A percentile compares a stretch with the other conserved stretches of the same genome.
These are phyloP conservation scores for Platalea minor DNA, from an alignment of 2,797 vertebrate species.

Conservation along the genomic window DNA sequence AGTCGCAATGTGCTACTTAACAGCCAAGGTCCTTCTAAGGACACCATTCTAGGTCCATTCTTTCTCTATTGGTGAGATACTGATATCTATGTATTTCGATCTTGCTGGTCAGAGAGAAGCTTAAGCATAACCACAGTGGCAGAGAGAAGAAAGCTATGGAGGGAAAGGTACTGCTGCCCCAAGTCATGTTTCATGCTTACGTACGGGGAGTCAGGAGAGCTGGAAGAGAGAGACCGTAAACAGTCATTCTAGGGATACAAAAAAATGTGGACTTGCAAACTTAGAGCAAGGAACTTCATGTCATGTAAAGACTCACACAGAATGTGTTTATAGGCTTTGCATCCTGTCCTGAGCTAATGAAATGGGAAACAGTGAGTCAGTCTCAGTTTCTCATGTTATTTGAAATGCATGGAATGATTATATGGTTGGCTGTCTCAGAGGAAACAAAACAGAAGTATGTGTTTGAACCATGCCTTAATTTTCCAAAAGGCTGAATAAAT, in stretches of 20 bases:
- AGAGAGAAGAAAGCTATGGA: not conserved
- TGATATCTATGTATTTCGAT: not conserved
- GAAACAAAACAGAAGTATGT: conserved; percentile 64
- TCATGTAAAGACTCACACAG: conserved; percentile 20
- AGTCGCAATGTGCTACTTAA: not conserved
- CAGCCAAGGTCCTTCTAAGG: not conserved
- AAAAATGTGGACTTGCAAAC: not conserved
- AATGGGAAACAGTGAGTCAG: conserved; percentile 68
- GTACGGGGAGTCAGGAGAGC: not conserved
- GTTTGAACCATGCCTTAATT: conserved; percentile 35
- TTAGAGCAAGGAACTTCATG: conserved; percentile 20
- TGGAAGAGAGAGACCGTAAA: conserved; percentile 12
- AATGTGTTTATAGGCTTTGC: conserved; percentile 64
- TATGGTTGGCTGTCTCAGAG: conserved; percentile 38
- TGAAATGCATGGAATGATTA: conserved; percentile 36
- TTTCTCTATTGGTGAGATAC: not conserved
- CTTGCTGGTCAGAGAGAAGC: not conserved
- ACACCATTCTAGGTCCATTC: not conserved
- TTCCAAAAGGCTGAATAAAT: conserved; percentile 60
- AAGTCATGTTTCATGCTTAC: not conserved
- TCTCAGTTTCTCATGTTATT: conserved; percentile 57
- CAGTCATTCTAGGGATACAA: conserved; percentile 36
- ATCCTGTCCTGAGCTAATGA: conserved; percentile 62
- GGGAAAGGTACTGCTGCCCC: not conserved
- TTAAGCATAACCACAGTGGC: not conserved